A percentile compares a stretch with the other conserved stretches of the same genome.
Conservation (phyloP, 2,888 invertebrate species). For the Fabriciana adippe region DNA sequence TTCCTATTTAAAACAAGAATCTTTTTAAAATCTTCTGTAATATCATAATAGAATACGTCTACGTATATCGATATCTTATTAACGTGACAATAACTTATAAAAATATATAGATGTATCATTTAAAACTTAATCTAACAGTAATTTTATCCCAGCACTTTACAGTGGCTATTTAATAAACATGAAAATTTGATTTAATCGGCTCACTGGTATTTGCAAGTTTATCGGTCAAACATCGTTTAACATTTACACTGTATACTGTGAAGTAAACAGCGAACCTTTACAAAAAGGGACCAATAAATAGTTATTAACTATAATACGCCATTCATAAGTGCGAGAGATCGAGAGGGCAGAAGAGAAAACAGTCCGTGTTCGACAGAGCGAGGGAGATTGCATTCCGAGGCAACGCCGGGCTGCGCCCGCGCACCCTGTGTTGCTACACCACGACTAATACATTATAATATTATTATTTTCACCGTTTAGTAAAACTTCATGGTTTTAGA, state of each 20-base stretch:
- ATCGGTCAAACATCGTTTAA: constrained; percentile 19
- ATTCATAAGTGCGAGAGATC: constrained; percentile 72
- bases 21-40: too few relatives aligned
- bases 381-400: constrained; percentile 77
- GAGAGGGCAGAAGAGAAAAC: constrained; percentile 66
- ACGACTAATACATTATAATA: not conserved
- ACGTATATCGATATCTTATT: too few relatives aligned
- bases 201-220: constrained; percentile 11
- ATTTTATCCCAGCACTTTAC: not conserved
- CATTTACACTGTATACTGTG: constrained; percentile 34
- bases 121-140: not conserved
- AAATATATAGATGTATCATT: too few relatives aligned
- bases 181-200: not conserved
- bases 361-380: constrained; percentile 67
- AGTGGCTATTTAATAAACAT: not conserved
- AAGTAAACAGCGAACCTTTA: constrained; percentile 50
- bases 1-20: constrained; percentile 5
- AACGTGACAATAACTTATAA: too few relatives aligned
- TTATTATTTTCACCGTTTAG: not conserved
- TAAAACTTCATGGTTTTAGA: too few relatives aligned
- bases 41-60: too few relatives aligned
- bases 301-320: constrained; percentile 62
- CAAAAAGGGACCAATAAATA: constrained; percentile 56
- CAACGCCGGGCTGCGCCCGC: constrained; percentile 49
- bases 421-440: constrained; percentile 44